A percentile compares a stretch with the other conserved stretches of the same genome.
Evolutionary conservation across 2,797 vertebrate species (phyloP).

Genomic region (Corythornis leucogaster): DNA sequence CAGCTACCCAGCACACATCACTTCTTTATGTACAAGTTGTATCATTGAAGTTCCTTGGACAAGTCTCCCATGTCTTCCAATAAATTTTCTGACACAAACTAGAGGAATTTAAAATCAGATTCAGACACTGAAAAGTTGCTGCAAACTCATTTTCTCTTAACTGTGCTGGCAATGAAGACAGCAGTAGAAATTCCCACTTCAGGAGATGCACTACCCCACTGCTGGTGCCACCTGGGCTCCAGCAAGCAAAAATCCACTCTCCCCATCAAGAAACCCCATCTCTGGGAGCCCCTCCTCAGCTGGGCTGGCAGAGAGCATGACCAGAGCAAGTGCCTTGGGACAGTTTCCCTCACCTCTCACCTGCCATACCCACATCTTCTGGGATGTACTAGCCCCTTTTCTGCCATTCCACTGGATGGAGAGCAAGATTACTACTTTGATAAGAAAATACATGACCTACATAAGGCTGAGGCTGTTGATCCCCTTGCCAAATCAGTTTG

Average conservation of each 20-base stretch:
- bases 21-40: background rate
- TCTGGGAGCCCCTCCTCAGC: background rate
- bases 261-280: background rate
- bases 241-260: background rate
- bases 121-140: background rate
- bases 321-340: background rate
- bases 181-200: background rate
- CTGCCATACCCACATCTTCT: background rate
- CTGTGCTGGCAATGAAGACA: background rate
- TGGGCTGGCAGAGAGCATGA: background rate
- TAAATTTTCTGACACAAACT: background rate
- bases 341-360: background rate
- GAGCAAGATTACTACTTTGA: background rate
- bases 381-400: background rate
- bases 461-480: background rate
- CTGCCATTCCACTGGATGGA: background rate
- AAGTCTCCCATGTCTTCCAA: background rate
- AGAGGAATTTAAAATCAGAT: background rate
- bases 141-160: background rate
- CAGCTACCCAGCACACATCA: background rate
- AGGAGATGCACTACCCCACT: background rate
- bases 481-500: background rate
- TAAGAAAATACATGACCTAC: constrained; percentile 4
- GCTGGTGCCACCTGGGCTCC: background rate
- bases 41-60: background rate